Base-by-base conservation (phyloP, 2,797 vertebrate genomes). In the Adelosebastes latens region DNA sequence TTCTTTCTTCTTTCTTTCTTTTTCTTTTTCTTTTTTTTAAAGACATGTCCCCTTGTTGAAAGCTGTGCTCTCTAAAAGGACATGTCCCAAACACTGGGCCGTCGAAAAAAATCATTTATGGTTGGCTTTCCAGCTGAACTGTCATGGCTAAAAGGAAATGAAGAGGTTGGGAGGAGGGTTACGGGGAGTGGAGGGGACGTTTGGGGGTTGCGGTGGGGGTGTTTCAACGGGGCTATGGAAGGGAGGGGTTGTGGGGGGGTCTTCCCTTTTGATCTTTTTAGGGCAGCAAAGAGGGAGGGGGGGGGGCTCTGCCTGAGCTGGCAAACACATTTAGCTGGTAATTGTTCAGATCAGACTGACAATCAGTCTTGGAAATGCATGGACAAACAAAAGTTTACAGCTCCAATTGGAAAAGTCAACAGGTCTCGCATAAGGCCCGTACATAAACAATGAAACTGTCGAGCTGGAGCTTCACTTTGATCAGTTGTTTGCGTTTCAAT, bases 271-370 rank as follows among this genome's bases (percentile, higher is more conserved):
- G 95, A 96, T 96, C 95, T 96, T 94, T 95, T 95, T 92, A 94
- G 93, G 90, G 88, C 85, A 91, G 87, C 83, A 85, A 75, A 87
- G 80, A 87, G 65, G 85, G 90, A 72, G 36, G 12, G 34, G 76
- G 75, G 93, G 39, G 84, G 75, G 39, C 85, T 90, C 87, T 87
- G 89, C 92, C 85, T 90, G 92, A 88, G 92, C 94, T 96, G 95
- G 94, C 94, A 96, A 96, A 96, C 95, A 95, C 94, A 95, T 96
- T 96, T 96, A 95, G 93, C 93, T 91, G 83, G 89, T 95, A 94
- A 95, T 96, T 93, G 94, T 96, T 95, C 89, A 90, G 93, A 95
- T 96, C 94, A 95, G 93, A 90, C 94, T 93, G 92, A 94, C 93
- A 94, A 91, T 95, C 92, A 92, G 92, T 94, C 91, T 93, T 93